These are phyloP conservation scores for Arctocebus calabarensis DNA, from an alignment of 2,797 vertebrate species.

Conservation along the genomic window DNA sequence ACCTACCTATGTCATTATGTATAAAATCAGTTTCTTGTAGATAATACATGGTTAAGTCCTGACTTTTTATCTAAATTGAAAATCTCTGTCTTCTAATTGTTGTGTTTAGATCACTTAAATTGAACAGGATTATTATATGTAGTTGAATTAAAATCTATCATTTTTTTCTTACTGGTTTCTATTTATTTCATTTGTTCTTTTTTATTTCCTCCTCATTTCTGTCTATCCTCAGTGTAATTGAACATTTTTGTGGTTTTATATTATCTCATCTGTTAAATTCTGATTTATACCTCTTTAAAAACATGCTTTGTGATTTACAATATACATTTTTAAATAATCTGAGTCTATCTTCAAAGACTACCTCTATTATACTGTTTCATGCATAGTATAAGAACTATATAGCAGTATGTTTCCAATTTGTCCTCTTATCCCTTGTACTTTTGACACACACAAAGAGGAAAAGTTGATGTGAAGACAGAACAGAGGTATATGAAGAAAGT, in stretches of 20 bases:
- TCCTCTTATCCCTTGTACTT: neutral
- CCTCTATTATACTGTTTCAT: neutral
- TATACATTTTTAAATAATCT: neutral
- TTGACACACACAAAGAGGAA: neutral
- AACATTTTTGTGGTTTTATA: constrained; percentile 47
- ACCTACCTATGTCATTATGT: neutral
- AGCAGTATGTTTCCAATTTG: neutral
- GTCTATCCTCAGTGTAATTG: neutral
- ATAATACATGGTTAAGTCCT: neutral
- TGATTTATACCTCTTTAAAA: neutral
- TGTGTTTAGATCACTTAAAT: constrained; percentile 21
- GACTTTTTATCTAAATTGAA: neutral
- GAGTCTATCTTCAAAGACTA: neutral
- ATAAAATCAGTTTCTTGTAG: neutral
- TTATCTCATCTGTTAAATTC: neutral
- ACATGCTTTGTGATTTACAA: neutral
- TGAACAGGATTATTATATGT: neutral
- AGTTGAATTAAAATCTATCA: constrained; percentile 4
- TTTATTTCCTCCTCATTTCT: neutral
- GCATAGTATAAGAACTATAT: neutral
- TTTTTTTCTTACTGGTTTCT: neutral
- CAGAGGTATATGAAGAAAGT: neutral
- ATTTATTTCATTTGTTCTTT: neutral
- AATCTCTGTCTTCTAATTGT: neutral
- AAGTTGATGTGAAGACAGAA: neutral